A percentile compares a stretch with the other conserved stretches of the same genome.
Conservation (phyloP, 1,140 invertebrate genomes). For the Monochamus saltuarius region DNA sequence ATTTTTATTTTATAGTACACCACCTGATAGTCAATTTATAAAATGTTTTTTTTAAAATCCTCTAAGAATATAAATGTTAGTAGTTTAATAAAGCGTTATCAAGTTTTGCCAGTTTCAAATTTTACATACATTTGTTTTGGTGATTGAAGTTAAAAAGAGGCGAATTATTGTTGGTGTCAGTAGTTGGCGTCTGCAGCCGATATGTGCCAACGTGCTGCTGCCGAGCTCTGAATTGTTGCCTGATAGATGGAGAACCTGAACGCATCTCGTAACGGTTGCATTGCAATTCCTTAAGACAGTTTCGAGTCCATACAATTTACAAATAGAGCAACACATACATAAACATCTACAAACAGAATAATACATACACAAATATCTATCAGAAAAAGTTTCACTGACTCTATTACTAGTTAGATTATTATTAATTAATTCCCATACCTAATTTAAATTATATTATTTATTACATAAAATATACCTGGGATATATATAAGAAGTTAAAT, state of each 20-base stretch:
- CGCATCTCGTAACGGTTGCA: constrained; percentile 48
- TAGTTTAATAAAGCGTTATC: too few relatives aligned
- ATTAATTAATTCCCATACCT: too few relatives aligned
- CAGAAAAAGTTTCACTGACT: not conserved
- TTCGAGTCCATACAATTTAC: constrained; percentile 31
- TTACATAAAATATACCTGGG: too few relatives aligned
- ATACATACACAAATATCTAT: constrained; percentile 1
- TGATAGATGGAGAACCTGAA: constrained; percentile 46
- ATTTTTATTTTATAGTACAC: too few relatives aligned
- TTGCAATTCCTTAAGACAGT: constrained; percentile 34
- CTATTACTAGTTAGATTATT: not conserved
- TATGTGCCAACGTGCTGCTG: constrained; percentile 31
- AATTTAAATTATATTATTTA: too few relatives aligned
- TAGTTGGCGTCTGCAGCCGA: constrained; percentile 28
- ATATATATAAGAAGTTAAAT: too few relatives aligned
- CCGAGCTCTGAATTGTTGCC: constrained; percentile 37
- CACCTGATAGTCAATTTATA: too few relatives aligned
- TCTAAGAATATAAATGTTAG: too few relatives aligned
- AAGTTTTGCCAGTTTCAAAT: constrained; percentile 8
- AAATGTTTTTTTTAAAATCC: too few relatives aligned
- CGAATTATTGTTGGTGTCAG: constrained; percentile 50
- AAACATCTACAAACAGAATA: constrained; percentile 24
- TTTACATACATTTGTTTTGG: constrained; percentile 50
- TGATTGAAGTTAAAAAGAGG: constrained; percentile 42
- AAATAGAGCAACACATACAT: constrained; percentile 27